Conservation (phyloP, 2,797 vertebrate genomes). For the Ciconia nigra region DNA sequence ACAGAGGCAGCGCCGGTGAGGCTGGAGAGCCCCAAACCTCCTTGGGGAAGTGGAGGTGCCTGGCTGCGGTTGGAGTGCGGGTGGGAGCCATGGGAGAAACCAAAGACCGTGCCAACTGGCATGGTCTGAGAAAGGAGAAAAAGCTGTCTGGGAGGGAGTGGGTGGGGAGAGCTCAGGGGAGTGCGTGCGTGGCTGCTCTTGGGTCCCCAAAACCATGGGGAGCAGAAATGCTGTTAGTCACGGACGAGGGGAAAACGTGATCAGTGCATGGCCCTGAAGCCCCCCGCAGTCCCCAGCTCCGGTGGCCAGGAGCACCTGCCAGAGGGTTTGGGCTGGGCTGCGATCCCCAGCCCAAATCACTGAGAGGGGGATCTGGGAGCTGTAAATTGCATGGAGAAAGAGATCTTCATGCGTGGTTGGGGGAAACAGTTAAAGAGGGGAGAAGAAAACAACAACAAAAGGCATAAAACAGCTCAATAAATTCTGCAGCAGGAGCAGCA, state of each 20-base stretch:
- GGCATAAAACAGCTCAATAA: neutral
- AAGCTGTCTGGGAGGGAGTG: accelerated
- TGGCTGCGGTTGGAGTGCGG: accelerated
- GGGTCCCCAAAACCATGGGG: neutral
- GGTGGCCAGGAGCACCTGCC: accelerated
- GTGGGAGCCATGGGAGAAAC: neutral
- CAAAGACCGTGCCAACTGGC: neutral
- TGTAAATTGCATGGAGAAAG: too few species aligned
- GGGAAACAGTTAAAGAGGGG: neutral
- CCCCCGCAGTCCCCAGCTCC: neutral
- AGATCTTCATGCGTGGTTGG: neutral
- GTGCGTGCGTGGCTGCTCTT: accelerated
- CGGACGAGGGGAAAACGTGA: accelerated
- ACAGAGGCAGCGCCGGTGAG: neutral
- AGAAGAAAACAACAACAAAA: neutral
- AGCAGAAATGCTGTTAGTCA: accelerated
- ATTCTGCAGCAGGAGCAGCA: neutral
- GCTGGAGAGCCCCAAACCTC: neutral
- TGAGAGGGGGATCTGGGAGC: neutral
- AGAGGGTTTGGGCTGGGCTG: neutral
- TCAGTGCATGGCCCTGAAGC: neutral
- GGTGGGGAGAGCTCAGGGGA: neutral
- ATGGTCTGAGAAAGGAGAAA: neutral
- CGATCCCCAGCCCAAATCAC: neutral
- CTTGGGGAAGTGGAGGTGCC: neutral